These are phyloP conservation scores for Flabesymbios commensalis DNA, from an alignment of 2,888 invertebrate genomes.

Conservation along the genomic window DNA sequence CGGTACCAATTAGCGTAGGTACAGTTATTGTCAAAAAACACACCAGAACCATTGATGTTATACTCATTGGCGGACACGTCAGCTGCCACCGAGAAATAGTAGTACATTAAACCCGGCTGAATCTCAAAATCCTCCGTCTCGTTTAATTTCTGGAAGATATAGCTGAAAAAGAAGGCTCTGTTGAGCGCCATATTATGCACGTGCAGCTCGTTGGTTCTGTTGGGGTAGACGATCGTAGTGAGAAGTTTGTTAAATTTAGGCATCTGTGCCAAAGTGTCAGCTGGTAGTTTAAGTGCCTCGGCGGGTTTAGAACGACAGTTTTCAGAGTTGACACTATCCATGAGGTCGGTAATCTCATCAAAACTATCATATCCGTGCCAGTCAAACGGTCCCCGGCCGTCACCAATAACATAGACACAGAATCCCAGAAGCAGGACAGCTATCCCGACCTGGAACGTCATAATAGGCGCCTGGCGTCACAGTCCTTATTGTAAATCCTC, in stretches of 20 bases:
- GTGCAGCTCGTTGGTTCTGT: conserved; percentile 85
- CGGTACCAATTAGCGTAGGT: conserved; percentile 92
- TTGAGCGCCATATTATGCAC: conserved; percentile 96
- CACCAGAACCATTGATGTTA: conserved; percentile 79
- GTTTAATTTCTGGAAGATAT: conserved; percentile 42
- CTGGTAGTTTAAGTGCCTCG: conserved; percentile 80
- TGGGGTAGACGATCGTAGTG: conserved; percentile 74
- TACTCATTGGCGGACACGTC: conserved; percentile 91
- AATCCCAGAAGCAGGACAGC: too few species aligned
- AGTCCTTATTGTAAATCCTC: too few species aligned
- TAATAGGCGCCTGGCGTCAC: too few species aligned
- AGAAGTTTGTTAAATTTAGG: conserved; percentile 65
- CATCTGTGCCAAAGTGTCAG: conserved; percentile 78
- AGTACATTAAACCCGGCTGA: conserved; percentile 98
- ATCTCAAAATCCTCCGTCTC: conserved; percentile 58
- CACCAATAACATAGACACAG: not conserved
- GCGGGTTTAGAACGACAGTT: conserved; percentile 89
- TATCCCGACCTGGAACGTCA: too few species aligned
- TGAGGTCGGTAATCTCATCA: conserved; percentile 82
- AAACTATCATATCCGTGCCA: conserved; percentile 91
- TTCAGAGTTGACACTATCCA: conserved; percentile 81
- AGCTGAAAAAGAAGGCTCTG: conserved; percentile 85
- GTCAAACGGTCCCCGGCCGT: conserved; percentile 63
- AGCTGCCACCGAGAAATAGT: conserved; percentile 90
- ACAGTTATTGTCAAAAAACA: conserved; percentile 92